These are phyloP conservation scores for Hyaena hyaena DNA, from an alignment of 2,113 vertebrate genomes.

Conservation along the genomic window DNA sequence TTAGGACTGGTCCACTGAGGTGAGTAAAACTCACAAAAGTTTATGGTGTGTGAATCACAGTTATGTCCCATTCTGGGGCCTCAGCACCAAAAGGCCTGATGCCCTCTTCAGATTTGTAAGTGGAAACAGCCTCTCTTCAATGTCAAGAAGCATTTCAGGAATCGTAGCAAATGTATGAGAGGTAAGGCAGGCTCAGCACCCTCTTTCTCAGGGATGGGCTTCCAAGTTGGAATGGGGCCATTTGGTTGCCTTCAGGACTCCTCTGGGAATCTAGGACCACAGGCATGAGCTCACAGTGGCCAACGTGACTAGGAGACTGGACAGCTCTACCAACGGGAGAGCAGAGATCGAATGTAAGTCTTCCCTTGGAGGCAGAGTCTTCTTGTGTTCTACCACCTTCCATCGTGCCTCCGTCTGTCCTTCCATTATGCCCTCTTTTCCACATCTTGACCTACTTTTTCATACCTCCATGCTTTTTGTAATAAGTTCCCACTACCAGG, in stretches of 20 bases:
- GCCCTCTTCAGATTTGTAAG: conserved; percentile 76
- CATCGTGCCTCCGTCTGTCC: background rate
- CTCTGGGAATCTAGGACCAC: background rate
- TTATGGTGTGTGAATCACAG: conserved; percentile 86
- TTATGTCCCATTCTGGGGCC: conserved; percentile 80
- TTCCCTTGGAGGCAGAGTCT: background rate
- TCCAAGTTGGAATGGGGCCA: background rate
- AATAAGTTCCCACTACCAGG: background rate
- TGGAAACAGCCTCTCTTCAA: conserved; percentile 81
- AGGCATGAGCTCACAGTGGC: rapidly evolving
- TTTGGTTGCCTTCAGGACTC: background rate
- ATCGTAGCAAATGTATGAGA: background rate
- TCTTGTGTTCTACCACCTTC: background rate
- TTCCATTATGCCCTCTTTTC: background rate
- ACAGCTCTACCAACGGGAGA: background rate
- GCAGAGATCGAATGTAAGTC: background rate
- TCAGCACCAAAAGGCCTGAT: conserved; percentile 55
- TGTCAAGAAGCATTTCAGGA: conserved; percentile 58
- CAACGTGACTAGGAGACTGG: background rate
- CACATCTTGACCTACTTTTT: rapidly evolving
- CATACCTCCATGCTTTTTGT: background rate
- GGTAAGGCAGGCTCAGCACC: background rate
- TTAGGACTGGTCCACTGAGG: conserved; percentile 83
- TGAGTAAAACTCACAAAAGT: conserved; percentile 87
- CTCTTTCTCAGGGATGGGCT: background rate